These are phyloP conservation scores for Onthophagus sagittarius DNA, from an alignment of 2,888 invertebrate genomes.

Conservation along the genomic window DNA sequence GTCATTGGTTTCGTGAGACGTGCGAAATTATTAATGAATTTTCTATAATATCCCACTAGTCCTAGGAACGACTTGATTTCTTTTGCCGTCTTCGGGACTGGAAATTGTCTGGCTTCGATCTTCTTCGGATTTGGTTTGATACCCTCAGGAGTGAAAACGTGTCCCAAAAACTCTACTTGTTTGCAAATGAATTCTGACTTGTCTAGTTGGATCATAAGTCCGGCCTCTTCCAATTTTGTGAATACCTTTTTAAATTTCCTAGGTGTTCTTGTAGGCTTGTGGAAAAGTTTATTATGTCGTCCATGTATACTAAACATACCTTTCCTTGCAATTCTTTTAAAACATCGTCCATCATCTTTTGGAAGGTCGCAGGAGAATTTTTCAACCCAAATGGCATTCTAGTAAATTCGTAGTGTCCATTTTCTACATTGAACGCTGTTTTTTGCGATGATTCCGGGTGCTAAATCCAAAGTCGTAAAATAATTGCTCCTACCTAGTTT, in stretches of 20 bases:
- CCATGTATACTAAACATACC: slow-evolving; percentile 30
- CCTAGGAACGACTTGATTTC: slow-evolving; percentile 19
- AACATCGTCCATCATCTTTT: slow-evolving; percentile 30
- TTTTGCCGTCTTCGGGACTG: slow-evolving; percentile 17
- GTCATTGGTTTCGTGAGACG: slow-evolving; percentile 12
- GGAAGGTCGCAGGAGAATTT: slow-evolving; percentile 33
- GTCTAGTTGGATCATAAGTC: too few relatives aligned
- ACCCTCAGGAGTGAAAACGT: slow-evolving; percentile 21
- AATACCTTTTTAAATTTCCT: slow-evolving; percentile 19
- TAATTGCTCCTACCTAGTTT: slow-evolving; percentile 35
- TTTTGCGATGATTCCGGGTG: slow-evolving; percentile 32
- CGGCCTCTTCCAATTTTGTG: too few relatives aligned
- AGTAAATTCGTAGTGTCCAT: slow-evolving; percentile 34
- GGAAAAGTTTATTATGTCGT: slow-evolving; percentile 30
- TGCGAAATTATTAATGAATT: too few relatives aligned
- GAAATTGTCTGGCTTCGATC: slow-evolving; percentile 14
- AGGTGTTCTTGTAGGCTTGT: slow-evolving; percentile 27
- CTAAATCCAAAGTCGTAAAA: slow-evolving; percentile 37
- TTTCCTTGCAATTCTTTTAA: slow-evolving; percentile 24
- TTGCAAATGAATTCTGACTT: too few relatives aligned
- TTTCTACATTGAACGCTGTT: slow-evolving; percentile 35
- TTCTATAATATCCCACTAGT: too few relatives aligned
- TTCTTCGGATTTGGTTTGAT: slow-evolving; percentile 23
- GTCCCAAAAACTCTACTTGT: slow-evolving; percentile 14
- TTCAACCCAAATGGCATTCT: slow-evolving; percentile 36